Base-by-base conservation (phyloP, 2,888 invertebrate genomes). In the Limnephilus rhombicus region DNA sequence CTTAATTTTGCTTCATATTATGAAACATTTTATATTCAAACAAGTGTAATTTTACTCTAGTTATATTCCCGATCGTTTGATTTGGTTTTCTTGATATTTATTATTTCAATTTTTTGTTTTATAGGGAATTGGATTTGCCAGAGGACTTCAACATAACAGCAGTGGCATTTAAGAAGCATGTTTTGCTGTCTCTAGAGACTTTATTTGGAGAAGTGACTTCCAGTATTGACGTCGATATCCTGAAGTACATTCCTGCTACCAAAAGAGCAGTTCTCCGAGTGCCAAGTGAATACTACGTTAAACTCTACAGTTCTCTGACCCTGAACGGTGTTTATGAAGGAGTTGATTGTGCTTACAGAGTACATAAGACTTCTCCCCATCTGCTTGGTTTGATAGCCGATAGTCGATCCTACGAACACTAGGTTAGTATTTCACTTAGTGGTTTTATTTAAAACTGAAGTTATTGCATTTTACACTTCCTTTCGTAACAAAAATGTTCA, bases 161-260 rank as follows among this genome's bases (percentile, higher is more conserved):
- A 2, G 96, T 95, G 3, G 97, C 95, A 94, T 95, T 97, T 92
- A 97, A 97, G 94, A 96, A 96, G 88, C 96, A 97, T 94, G 95
- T 97, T 93, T 94, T 96, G 91, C 95, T 95, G 91, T 96, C 96
- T 7, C 94, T 97, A 92, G 95, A 95, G 90, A 95, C 95, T 91
- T 94, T 97, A 88, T 97, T 97, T 94, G 97, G 97, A 7, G 97
- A 96, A 95, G 95, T 96, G 94, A 96, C 96, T 89, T 95, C 96
- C 37, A 95, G 95, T 91, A 95, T 96, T 45, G 95, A 95, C 53
- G 94, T 97, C 45, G 97, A 97, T 93, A 94, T 97, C 24, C 94
- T 97, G 3, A 97, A 97, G 94, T 97, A 96, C 94, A 95, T 96
- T 94, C 93, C 95, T 0, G 90, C 94, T 0, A 94, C 95, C 5